Evolutionary conservation across 1,140 invertebrate species (phyloP).

Genomic region (Drosophila tani): DNA sequence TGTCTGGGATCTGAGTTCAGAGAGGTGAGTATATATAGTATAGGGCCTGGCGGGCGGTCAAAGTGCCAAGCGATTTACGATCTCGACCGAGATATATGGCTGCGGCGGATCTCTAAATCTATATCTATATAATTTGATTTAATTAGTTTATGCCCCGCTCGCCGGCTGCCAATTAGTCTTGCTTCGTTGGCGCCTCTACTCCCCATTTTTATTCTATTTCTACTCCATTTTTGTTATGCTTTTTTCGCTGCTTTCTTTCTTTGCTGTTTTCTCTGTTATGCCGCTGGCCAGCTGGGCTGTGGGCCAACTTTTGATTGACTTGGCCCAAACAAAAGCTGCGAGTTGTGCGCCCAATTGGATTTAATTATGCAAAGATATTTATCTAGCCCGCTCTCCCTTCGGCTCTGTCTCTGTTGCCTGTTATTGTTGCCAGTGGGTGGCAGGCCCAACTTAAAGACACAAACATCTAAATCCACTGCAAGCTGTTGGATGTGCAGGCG

Average conservation of each 20-base stretch:
- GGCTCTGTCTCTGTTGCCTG: not conserved
- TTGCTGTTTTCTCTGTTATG: not conserved
- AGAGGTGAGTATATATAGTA: not conserved
- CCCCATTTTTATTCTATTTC: slow-evolving; percentile 5
- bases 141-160: slow-evolving; percentile 69
- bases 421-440: slow-evolving; percentile 11
- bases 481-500: slow-evolving; percentile 25
- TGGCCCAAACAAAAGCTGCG: slow-evolving; percentile 65
- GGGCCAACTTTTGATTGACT: slow-evolving; percentile 73
- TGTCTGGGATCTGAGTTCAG: not conserved
- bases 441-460: slow-evolving; percentile 11
- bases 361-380: slow-evolving; percentile 73
- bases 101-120: slow-evolving; percentile 6
- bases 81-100: slow-evolving; percentile 66
- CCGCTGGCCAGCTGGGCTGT: slow-evolving; percentile 9
- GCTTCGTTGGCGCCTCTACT: slow-evolving; percentile 20
- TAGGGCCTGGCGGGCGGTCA: slow-evolving; percentile 19
- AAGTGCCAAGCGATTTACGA: slow-evolving; percentile 73
- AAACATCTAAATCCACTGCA: slow-evolving; percentile 38
- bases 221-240: not conserved
- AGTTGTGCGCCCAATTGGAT: slow-evolving; percentile 75
- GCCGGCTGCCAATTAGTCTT: slow-evolving; percentile 72
- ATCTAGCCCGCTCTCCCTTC: slow-evolving; percentile 12
- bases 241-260: not conserved
- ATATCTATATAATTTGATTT: slow-evolving; percentile 66